Base-by-base conservation (phyloP, 2,888 invertebrate species). In the Glaucopsyche alexis region DNA sequence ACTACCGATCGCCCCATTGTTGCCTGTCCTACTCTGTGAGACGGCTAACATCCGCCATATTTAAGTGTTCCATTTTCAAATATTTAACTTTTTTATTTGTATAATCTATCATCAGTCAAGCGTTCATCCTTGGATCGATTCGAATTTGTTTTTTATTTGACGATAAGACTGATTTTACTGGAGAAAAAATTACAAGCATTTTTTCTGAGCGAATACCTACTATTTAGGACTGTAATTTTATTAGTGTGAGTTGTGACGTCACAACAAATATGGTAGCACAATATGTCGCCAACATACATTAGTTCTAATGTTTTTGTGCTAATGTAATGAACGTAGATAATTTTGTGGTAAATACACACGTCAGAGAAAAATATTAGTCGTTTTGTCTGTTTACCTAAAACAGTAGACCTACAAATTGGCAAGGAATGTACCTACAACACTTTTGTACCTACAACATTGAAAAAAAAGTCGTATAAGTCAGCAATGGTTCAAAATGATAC, bases 1-100 rank as follows among this genome's bases (percentile, higher is more conserved):
- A 83, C 87, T 80, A 85, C 82, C 74, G 82, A 74, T 77, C 84
- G 84, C 85, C 88, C 89, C 90, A 90, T 90, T 75, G 80, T 82
- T 73, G 50, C 71, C 76, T 42, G 71, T 29, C 29, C 75, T 74
- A 72, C 64, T 52, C 42, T 40, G 42, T 13, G 11, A 14, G 40
- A 49, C 14, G 11, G 11, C 11, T n/a, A 16, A 29, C 13, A 7
- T 1, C 16, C 47, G 9, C 40, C n/a, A 50, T 29, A 49, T 71
- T 50, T 67, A 71, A 73, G 52, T 42, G 65, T 71, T 71, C 42
- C 45, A 52, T 47, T 47, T 67, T 67, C 13, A 67, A 67, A 45
- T 19, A 42, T 67, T 67, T 45, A 71, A 73, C n/a, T 19, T 40
- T 29, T 47, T 42, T 47, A 52, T 52, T 72, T 72, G 66, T 71